Conservation (phyloP, 1,140 invertebrate genomes). For the Drosophila pachea region DNA sequence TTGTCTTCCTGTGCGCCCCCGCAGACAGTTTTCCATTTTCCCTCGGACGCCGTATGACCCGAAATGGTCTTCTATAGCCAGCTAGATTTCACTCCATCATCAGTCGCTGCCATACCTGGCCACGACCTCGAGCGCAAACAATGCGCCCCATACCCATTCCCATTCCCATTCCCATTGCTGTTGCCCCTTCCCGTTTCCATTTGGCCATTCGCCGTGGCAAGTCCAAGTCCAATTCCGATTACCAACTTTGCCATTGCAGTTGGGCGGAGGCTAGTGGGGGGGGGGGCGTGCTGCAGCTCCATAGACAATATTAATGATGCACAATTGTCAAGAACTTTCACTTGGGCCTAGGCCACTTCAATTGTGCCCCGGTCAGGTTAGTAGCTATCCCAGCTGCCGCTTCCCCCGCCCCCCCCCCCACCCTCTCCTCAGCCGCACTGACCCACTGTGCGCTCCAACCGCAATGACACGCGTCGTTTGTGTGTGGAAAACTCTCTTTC, state of each 20-base stretch:
- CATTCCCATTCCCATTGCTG: background rate
- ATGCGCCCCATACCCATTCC: conserved; percentile 17
- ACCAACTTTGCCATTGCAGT: conserved; percentile 57
- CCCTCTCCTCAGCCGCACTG: conserved; percentile 18
- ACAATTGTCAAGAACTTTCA: conserved; percentile 76
- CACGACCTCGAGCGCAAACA: conserved; percentile 38
- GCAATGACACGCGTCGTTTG: conserved; percentile 73
- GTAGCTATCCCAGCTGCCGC: conserved; percentile 14
- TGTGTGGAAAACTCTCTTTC: conserved; percentile 35
- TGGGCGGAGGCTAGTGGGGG: background rate
- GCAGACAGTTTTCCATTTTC: background rate
- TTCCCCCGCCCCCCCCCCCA: background rate
- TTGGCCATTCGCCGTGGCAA: background rate
- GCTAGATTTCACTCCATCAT: conserved; percentile 38
- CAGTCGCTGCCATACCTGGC: conserved; percentile 24
- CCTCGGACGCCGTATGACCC: background rate
- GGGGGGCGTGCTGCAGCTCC: conserved; percentile 18
- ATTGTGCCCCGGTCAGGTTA: conserved; percentile 54
- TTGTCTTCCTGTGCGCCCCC: background rate
- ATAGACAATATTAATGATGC: conserved; percentile 76
- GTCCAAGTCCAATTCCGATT: conserved; percentile 46
- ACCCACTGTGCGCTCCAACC: conserved; percentile 60
- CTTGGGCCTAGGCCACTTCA: conserved; percentile 67
- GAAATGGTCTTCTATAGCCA: conserved; percentile 30
- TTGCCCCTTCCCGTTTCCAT: conserved; percentile 7